These are phyloP conservation scores for Hycleus phaleratus DNA, from an alignment of 1,140 invertebrate genomes.

Conservation along the genomic window DNA sequence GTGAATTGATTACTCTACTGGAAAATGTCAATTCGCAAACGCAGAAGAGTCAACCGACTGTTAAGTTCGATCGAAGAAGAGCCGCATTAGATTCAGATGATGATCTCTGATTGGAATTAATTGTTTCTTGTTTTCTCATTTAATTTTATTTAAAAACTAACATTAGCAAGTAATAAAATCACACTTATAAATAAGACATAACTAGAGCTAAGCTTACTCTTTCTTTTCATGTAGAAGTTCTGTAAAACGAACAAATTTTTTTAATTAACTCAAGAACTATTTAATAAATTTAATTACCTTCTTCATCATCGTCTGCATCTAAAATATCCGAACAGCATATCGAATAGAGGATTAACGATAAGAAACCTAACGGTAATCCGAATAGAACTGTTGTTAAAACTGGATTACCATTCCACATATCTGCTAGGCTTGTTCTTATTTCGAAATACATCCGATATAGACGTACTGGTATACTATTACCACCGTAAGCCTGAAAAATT, in stretches of 20 bases:
- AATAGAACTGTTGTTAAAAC: conserved; percentile 80
- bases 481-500: conserved; percentile 65
- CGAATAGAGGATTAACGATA: conserved; percentile 89
- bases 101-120: conserved; percentile 42
- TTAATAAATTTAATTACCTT: conserved; percentile 12
- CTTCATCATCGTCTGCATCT: conserved; percentile 81
- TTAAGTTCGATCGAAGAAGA: conserved; percentile 82
- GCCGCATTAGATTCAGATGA: conserved; percentile 79
- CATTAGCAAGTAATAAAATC: not conserved
- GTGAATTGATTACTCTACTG: conserved; percentile 74
- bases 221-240: conserved; percentile 41
- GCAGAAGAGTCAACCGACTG: conserved; percentile 64
- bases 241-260: conserved; percentile 6
- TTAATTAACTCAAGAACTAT: conserved; percentile 1
- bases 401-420: conserved; percentile 89
- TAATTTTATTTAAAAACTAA: not conserved
- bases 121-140: not conserved
- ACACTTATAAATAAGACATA: not conserved
- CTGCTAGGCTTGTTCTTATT: conserved; percentile 57
- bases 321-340: conserved; percentile 90
- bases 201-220: conserved; percentile 32
- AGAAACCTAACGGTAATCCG: conserved; percentile 81
- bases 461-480: conserved; percentile 63
- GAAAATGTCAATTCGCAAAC: conserved; percentile 82
- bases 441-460: conserved; percentile 74